A percentile compares a stretch with the other conserved stretches of the same genome.
These are phyloP conservation scores for Aphis gossypii DNA, from an alignment of 1,140 invertebrate genomes.

Conservation along the genomic window DNA sequence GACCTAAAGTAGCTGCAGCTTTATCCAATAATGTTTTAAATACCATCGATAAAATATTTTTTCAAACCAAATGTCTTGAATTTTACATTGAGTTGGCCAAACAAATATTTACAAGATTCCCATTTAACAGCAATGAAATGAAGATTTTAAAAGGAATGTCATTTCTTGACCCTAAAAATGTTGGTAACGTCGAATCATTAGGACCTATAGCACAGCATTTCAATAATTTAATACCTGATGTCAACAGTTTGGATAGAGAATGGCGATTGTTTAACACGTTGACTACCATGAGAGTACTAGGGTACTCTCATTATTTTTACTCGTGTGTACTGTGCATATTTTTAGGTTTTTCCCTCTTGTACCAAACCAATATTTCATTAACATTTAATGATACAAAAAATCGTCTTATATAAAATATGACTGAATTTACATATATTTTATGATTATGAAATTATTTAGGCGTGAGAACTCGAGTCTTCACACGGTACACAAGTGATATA, in stretches of 20 bases:
- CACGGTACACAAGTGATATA: slow-evolving; percentile 11
- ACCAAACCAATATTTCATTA: slow-evolving; percentile 26
- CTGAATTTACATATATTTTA: slow-evolving; percentile 19
- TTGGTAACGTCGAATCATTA: no score
- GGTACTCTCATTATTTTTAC: slow-evolving; percentile 9
- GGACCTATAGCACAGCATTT: no score
- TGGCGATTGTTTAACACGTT: no score
- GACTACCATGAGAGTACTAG: no score
- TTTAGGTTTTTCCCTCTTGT: slow-evolving; percentile 4
- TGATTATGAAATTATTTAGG: slow-evolving; percentile 5
- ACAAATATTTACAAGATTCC: no score
- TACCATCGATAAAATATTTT: background rate
- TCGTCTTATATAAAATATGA: background rate
- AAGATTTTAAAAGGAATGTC: no score
- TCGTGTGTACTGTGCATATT: slow-evolving; percentile 12
- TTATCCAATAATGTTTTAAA: no score
- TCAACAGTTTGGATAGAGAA: no score
- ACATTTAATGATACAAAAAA: slow-evolving; percentile 23
- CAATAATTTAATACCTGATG: no score
- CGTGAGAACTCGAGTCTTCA: background rate
- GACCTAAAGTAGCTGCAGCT: no score
- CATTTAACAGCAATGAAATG: no score
- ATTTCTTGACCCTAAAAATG: no score
- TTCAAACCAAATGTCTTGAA: background rate
- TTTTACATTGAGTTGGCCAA: background rate